phyloP scores from a whole-genome alignment of 2,113 vertebrate genomes.

The Microcebus tavaratra region DNA sequence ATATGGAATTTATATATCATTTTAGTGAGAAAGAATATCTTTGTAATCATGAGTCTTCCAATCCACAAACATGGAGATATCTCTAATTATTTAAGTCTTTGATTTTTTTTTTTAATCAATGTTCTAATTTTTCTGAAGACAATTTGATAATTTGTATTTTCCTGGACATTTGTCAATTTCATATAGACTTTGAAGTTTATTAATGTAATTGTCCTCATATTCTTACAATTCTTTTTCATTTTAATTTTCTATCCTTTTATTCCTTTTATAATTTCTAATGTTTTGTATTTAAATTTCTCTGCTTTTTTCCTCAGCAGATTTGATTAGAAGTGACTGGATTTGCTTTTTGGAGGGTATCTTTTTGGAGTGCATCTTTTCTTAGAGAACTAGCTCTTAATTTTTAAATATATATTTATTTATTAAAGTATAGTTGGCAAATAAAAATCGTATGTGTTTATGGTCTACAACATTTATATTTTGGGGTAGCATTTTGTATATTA shows the following conservation, averaged over 20 bases:
- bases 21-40: background rate
- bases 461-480: background rate
- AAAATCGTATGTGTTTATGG: background rate
- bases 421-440: background rate
- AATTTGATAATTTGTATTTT: background rate
- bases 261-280: background rate
- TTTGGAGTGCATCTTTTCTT: background rate
- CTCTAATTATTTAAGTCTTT: background rate
- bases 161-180: background rate
- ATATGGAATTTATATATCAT: background rate
- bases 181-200: background rate
- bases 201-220: background rate
- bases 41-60: background rate
- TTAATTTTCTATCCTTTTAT: background rate
- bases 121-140: background rate
- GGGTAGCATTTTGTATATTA: background rate
- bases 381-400: background rate
- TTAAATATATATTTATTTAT: background rate
- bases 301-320: background rate
- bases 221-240: background rate
- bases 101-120: background rate
- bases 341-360: background rate
- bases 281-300: background rate
- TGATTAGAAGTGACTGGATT: background rate
- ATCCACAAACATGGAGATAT: background rate